A percentile compares a stretch with the other conserved stretches of the same genome.
phyloP scores from a whole-genome alignment of 2,113 vertebrate species.

The Rana temporaria region DNA sequence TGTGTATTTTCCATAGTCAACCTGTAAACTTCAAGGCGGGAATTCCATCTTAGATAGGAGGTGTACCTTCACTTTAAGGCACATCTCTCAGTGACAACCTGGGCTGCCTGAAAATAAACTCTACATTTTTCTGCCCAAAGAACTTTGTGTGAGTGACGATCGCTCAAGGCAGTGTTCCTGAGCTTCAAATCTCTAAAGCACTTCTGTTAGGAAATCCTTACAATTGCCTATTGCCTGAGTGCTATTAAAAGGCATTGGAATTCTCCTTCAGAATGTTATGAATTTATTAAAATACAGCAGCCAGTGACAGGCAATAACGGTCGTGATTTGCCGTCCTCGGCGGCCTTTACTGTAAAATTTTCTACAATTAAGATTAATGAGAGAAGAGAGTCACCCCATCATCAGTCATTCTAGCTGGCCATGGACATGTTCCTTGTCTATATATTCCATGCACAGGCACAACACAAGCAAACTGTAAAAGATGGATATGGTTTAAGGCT shows the following conservation, averaged over 20 bases:
- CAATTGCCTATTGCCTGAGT: slow-evolving; percentile 27
- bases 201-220: slow-evolving; percentile 12
- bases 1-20: too few relatives aligned
- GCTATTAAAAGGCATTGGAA: slow-evolving; percentile 15
- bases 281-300: slow-evolving; percentile 31
- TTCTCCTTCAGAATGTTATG: slow-evolving; percentile 9
- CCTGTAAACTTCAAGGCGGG: too few relatives aligned
- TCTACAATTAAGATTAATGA: slow-evolving; percentile 52
- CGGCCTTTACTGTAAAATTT: slow-evolving; percentile 36
- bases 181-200: slow-evolving; percentile 15
- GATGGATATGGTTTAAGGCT: slow-evolving; percentile 37
- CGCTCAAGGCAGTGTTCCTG: slow-evolving; percentile 24
- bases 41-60: too few relatives aligned
- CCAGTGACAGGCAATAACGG: slow-evolving; percentile 37
- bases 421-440: not conserved
- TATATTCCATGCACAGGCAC: slow-evolving; percentile 3
- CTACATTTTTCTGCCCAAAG: slow-evolving; percentile 8
- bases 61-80: not conserved
- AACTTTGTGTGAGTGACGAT: slow-evolving; percentile 26
- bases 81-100: not conserved
- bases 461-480: slow-evolving; percentile 6
- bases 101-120: slow-evolving; percentile 27
- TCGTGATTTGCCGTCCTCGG: slow-evolving; percentile 35
- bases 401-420: slow-evolving; percentile 34
- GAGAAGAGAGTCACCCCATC: slow-evolving; percentile 26